phyloP scores from a whole-genome alignment of 2,113 vertebrate genomes.

The Prunella himalayana region DNA sequence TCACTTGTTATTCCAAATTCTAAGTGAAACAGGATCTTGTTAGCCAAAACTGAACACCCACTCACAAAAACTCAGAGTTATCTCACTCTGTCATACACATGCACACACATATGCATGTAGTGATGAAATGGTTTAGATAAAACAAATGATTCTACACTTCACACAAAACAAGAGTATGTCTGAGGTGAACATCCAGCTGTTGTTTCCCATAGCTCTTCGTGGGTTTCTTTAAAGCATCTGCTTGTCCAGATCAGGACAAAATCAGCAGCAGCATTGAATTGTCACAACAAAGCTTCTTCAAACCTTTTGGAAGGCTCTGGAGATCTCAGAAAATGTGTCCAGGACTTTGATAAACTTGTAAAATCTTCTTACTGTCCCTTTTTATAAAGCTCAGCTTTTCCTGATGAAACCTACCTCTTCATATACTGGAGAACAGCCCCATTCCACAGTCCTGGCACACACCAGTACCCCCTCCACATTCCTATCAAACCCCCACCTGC shows the following conservation, averaged over 20 bases:
- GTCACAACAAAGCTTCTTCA: not conserved
- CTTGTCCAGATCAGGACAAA: not conserved
- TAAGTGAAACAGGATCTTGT: not conserved
- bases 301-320: not conserved
- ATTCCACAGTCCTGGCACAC: accelerated
- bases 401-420: not conserved
- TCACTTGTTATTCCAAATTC: not conserved
- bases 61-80: not conserved
- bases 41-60: constrained; percentile 1
- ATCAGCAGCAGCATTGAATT: not conserved
- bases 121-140: not conserved
- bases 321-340: not conserved
- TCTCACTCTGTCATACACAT: not conserved
- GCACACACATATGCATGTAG: not conserved
- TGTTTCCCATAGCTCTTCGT: not conserved
- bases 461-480: not conserved
- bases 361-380: not conserved
- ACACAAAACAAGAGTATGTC: not conserved
- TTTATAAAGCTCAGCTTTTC: not conserved
- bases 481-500: not conserved
- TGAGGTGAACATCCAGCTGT: not conserved
- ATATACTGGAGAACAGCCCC: not conserved
- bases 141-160: not conserved
- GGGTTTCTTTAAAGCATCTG: not conserved
- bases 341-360: not conserved